Evolutionary conservation across 2,888 invertebrate genomes (phyloP), one percentile per base, ranked within the genome.

Genomic region (Yponomeuta cagnagella): DNA sequence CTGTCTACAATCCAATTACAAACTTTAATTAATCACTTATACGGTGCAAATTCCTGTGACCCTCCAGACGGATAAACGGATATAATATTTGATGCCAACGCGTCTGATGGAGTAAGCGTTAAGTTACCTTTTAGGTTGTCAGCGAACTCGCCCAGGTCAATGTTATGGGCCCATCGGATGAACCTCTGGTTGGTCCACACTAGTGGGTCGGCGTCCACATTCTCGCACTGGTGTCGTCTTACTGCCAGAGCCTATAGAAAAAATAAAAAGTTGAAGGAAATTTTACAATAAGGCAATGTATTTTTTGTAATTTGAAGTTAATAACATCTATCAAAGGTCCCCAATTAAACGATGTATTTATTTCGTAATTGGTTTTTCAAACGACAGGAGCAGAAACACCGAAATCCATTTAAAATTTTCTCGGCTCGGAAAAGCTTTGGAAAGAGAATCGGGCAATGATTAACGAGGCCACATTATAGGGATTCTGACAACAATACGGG

Each of bases 121-220:
- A 5, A 30, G 37, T 80, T 79, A 97, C 97, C 97, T 95, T 97
- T 97, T 65, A 98, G 93, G 89, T 97, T 97, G 76, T 97, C 97
- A 76, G 97, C 97, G 86, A 98, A 98, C 93, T 98, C 98, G 72
- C 96, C 96, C 80, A 98, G 94, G 93, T 98, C 98, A 83, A 98
- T 98, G 85, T 96, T 96, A 80, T 97, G 94, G 48, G 97, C 96
- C 98, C 98, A 98, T 82, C 97, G 95, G 79, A 98, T 96, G 86
- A 98, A 97, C 81, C 98, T 94, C 84, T 97, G 96, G 92, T 98
- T 98, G 78, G 98, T 98, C 98, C 98, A 98, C 70, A 98, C 98
- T 77, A 98, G 93, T 70, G 98, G 98, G 92, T 98, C 98, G 6
- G 96, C 96, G 83, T 97, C 97, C 72, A 96, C 95, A 77, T 95